Conservation (phyloP, 2,888 invertebrate genomes). For the Cheilosia vernalis region DNA sequence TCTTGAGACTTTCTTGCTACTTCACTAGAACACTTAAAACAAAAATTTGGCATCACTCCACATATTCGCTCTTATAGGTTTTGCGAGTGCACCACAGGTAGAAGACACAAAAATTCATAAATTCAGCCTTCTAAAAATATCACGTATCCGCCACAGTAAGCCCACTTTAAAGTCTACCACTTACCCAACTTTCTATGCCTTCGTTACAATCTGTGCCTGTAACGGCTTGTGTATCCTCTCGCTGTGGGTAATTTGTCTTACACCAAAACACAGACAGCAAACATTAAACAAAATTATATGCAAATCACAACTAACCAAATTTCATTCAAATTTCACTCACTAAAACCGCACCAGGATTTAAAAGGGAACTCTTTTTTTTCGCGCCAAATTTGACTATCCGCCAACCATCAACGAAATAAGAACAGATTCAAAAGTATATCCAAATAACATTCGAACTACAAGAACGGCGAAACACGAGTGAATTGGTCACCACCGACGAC, state of each 20-base stretch:
- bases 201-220: not conserved
- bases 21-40: too few relatives aligned
- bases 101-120: too few relatives aligned
- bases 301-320: not conserved
- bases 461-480: conserved; percentile 57
- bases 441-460: conserved; percentile 29
- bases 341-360: too few relatives aligned
- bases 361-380: not conserved
- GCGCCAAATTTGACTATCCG: conserved; percentile 14
- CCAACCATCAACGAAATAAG: not conserved
- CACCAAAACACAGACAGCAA: not conserved
- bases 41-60: too few relatives aligned
- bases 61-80: too few relatives aligned
- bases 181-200: conserved; percentile 14
- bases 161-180: conserved; percentile 7
- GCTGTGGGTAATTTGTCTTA: not conserved
- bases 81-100: too few relatives aligned
- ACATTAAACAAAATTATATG: not conserved
- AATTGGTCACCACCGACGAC: conserved; percentile 43
- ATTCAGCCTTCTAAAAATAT: too few relatives aligned
- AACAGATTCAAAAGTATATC: conserved; percentile 8
- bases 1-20: too few relatives aligned
- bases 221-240: not conserved
- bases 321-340: not conserved
- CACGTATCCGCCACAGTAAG: conserved; percentile 3